Base-by-base conservation (phyloP, 1,140 invertebrate genomes). In the Yoshiicerus persimilis region DNA sequence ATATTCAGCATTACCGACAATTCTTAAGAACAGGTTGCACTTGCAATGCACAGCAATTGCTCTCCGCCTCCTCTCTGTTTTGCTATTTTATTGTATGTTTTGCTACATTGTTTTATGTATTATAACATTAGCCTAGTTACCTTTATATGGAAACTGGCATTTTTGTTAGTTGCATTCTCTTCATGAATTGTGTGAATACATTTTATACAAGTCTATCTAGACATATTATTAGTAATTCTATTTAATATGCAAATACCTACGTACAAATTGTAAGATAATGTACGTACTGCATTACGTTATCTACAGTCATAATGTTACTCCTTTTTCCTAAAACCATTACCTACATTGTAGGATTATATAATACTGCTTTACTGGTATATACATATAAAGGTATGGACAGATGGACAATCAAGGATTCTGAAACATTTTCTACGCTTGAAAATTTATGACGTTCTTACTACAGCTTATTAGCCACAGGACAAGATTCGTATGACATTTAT, bases 91-190 rank as follows among this genome's bases (percentile, higher is more conserved):
- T 80, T 80, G 34, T 80, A 36, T 38, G 75, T 80, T 80, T 80
- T 80, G 20, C 23, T 36, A 23, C 32, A n/a, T 32, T 80, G 34
- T 80, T 80, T 27, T 70, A 66, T 36, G 32, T 80, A 80, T 80
- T 80, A 80, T 80, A 34, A 80, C 34, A n/a, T 80, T 80, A 80
- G 75, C 75, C 75, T 80, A 80, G 75, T 80, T 80, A 80, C 75
- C 75, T 80, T 80, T 80, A 80, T 80, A 36, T 80, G 75, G 75
- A 80, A 38, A 36, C 75, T 80, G 27, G 66, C 47, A 30, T 70
- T 16, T 27, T 30, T 70, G 34, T 16, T 23, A 66, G 32, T n/a
- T 38, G 75, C 75, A 80, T 38, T 36, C 75, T 80, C 75, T 32
- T 80, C 75, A 11, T 16, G 8, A 66, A 8, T 41, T 56, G 20